Evolutionary conservation across 2,888 invertebrate species (phyloP).

Genomic region (Cecidostiba fungosa): DNA sequence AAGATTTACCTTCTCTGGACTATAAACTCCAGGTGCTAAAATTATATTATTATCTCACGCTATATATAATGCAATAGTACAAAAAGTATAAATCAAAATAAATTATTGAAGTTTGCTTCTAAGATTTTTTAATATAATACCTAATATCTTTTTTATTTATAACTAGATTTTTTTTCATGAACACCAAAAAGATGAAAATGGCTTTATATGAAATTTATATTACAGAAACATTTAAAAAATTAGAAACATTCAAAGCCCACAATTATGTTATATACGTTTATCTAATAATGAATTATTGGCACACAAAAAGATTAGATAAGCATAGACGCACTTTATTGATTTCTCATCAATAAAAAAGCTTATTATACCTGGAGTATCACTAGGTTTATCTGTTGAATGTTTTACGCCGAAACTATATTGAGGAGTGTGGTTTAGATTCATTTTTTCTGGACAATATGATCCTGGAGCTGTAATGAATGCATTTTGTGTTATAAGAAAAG

Average conservation of each 20-base stretch:
- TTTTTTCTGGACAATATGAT: slow-evolving; percentile 80
- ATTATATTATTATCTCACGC: slow-evolving; percentile 44
- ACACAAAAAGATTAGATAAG: not conserved
- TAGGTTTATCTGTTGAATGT: slow-evolving; percentile 82
- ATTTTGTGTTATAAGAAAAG: not conserved
- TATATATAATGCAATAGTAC: not conserved
- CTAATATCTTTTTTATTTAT: no score
- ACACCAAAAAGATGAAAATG: not conserved
- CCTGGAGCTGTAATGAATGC: slow-evolving; percentile 67
- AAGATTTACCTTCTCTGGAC: slow-evolving; percentile 70
- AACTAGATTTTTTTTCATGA: no score
- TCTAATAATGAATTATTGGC: not conserved
- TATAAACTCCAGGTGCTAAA: slow-evolving; percentile 67
- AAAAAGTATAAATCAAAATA: not conserved
- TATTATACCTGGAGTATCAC: slow-evolving; percentile 84
- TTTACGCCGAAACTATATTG: slow-evolving; percentile 87
- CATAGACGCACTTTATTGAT: not conserved
- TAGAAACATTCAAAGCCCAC: not conserved
- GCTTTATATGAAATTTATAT: not conserved
- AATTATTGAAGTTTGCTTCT: no score
- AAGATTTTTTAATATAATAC: no score
- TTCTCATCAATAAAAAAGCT: not conserved
- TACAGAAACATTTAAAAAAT: not conserved
- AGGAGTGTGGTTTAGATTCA: slow-evolving; percentile 83
- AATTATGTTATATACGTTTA: not conserved